A percentile compares a stretch with the other conserved stretches of the same genome.
These are phyloP conservation scores for Pelobates cultripes DNA, from an alignment of 2,797 vertebrate genomes.

Conservation along the genomic window DNA sequence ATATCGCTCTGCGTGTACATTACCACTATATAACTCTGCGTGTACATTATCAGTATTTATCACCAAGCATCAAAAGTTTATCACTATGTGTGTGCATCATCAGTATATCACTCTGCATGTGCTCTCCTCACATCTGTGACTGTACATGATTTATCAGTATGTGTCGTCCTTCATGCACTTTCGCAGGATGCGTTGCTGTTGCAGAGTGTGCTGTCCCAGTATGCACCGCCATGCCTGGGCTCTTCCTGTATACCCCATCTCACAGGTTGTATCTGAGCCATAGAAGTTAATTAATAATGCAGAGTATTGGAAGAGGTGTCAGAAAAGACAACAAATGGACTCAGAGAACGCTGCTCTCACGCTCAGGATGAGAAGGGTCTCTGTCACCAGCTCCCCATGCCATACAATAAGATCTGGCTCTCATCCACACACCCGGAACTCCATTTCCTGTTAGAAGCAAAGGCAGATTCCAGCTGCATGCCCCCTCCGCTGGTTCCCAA, in stretches of 20 bases:
- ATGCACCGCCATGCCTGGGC: neutral
- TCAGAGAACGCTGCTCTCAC: neutral
- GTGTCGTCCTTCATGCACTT: neutral
- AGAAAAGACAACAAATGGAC: neutral
- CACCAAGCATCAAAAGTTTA: too few species aligned
- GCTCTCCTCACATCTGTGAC: neutral
- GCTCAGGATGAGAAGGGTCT: conserved; percentile 29
- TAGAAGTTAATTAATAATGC: neutral
- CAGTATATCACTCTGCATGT: too few species aligned
- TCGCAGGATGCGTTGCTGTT: too few species aligned
- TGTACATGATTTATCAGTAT: neutral
- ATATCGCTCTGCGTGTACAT: neutral
- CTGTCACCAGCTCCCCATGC: conserved; percentile 38
- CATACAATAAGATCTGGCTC: conserved; percentile 35
- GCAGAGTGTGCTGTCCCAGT: neutral
- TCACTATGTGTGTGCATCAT: too few species aligned
- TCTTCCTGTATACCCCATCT: neutral
- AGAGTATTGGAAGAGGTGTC: neutral
- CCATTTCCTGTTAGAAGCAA: conserved; percentile 38
- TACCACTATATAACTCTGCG: too few species aligned
- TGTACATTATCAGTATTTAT: too few species aligned
- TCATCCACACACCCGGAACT: conserved; percentile 36
- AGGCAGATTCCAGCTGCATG: conserved; percentile 45
- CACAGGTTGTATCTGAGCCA: neutral
- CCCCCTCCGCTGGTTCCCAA: conserved; percentile 21